Conservation (phyloP, 2,797 vertebrate species). For the Paramormyrops hopkinsi region DNA sequence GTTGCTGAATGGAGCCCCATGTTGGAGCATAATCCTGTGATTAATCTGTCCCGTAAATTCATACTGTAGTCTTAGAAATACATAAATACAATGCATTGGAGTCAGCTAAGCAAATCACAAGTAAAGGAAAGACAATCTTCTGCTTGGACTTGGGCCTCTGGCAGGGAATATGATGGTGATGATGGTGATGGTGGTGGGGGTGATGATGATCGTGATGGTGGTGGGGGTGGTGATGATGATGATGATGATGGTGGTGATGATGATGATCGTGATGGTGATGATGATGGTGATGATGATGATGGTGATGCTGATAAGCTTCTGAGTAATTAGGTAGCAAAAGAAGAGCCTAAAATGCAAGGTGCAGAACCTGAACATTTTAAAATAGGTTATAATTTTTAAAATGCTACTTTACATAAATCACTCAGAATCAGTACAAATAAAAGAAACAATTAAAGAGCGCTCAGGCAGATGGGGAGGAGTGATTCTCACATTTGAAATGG, state of each 20-base stretch:
- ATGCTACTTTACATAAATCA: neutral
- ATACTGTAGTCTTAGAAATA: neutral
- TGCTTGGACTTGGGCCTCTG: neutral
- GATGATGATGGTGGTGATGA: neutral
- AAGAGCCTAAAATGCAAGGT: neutral
- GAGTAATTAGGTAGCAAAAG: neutral
- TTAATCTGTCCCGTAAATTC: neutral
- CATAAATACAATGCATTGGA: neutral
- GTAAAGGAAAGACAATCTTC: neutral
- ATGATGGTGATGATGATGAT: neutral
- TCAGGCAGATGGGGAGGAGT: neutral
- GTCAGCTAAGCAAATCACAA: neutral
- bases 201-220: no score
- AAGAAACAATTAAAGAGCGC: neutral
- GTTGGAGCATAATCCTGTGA: neutral
- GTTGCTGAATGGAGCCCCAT: neutral
- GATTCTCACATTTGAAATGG: neutral
- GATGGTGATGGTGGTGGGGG: neutral
- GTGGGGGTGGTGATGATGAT: neutral
- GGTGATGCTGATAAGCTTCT: neutral
- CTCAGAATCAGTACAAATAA: neutral
- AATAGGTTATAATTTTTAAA: neutral
- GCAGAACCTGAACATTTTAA: neutral
- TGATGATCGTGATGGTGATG: neutral
- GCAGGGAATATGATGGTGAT: neutral